Base-by-base conservation (phyloP, 2,888 invertebrate species). In the Tenthredo mesomela region DNA sequence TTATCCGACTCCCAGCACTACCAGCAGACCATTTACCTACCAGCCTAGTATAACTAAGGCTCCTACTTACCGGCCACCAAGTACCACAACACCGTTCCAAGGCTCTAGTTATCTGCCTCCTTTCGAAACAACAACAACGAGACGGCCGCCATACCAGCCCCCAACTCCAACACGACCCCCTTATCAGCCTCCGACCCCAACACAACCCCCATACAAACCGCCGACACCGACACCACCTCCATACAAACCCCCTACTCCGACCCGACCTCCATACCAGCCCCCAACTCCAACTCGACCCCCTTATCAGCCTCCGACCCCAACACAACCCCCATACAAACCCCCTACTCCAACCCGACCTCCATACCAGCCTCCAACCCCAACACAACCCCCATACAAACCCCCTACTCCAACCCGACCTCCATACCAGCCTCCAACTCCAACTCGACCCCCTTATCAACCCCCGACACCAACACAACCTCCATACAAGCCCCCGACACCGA, bases 191-290 rank as follows among this genome's bases (percentile, higher is more conserved):
- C 85, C 88, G 7, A 88, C 89, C 21, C 91, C 91, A 33, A 92
- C 87, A 0, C 89, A 91, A 40, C 71, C 85, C 0, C 92, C 93
- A 7, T 82, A 67, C 7, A 65, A 67, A 67, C 82, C 82, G 0
- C 82, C 82, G 12, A 82, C 82, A 7, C 82, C 21, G 43, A 54
- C 37, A 15, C 82, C 0, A 67, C 82, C 12, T 50, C 86, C 37
- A 50, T 86, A 61, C 33, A 33, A 54, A 77, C 86, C 37, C 15
- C 86, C n/a, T 10, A 94, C 94, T 87, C 94, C 94, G 37, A 93
- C 93, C 87, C 91, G 93, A 25, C 94, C 94, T 0, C 94, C 88
- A 37, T 85, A 84, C 6, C 87, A 84, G 37, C 86, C 84, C 18
- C 75, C 84, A 2, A 77, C 29, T 3, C 40, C 58, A 10, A 10